A percentile compares a stretch with the other conserved stretches of the same genome.
Conservation (phyloP, 2,113 vertebrate genomes). For the Phrynosoma blainvillii region DNA sequence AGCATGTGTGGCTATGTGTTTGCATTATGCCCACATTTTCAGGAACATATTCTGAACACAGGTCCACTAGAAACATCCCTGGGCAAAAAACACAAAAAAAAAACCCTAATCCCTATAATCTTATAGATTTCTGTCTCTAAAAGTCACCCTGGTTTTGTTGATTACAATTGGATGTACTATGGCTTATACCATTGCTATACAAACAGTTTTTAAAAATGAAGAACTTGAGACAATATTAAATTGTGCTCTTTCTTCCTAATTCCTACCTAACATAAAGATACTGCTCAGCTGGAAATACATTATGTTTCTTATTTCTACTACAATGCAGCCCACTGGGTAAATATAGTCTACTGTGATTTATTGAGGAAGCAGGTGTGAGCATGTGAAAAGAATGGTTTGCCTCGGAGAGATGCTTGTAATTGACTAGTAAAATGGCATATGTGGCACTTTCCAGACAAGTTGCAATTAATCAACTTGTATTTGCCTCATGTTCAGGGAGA, state of each 20-base stretch:
- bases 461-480: constrained; percentile 58
- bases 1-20: neutral
- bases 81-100: too few species aligned
- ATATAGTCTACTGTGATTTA: constrained; percentile 43
- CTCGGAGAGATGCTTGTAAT: constrained; percentile 50
- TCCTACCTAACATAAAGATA: constrained; percentile 17
- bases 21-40: neutral
- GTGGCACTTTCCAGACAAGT: constrained; percentile 43
- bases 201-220: neutral
- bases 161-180: neutral
- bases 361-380: constrained; percentile 36
- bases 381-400: constrained; percentile 26
- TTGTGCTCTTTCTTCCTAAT: neutral
- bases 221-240: neutral
- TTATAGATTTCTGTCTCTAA: neutral
- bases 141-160: neutral
- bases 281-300: constrained; percentile 21
- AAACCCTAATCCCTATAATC: neutral
- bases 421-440: constrained; percentile 48
- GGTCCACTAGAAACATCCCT: neutral
- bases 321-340: constrained; percentile 29
- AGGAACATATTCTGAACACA: neutral
- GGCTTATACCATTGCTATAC: constrained; percentile 14
- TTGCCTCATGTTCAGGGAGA: constrained; percentile 28
- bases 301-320: constrained; percentile 36